Base-by-base conservation (phyloP, 2,113 vertebrate genomes). In the Paradisaea rubra region DNA sequence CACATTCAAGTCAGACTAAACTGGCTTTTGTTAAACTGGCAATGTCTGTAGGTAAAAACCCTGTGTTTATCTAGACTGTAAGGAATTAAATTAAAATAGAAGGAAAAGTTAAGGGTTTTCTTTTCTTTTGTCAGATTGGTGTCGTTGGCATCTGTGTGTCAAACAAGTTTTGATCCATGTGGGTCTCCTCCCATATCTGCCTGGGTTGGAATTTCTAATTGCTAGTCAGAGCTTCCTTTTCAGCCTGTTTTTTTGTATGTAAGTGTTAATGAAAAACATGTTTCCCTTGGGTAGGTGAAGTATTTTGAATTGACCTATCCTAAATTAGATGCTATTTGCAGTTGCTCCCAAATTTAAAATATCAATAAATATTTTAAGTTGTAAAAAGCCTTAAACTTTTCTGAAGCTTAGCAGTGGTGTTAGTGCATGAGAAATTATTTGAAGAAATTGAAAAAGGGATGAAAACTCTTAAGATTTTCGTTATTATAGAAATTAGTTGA, bases 91-190 rank as follows among this genome's bases (percentile, higher is more conserved):
- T 68, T 86, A 45, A 93, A 92, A 80, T 82, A 69, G 81, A 93
- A 95, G 81, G 81, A 87, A 95, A 86, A 92, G 91, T 96, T 94
- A 95, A 96, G 94, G 92, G 95, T 94, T 94, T 91, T 96, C 93
- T 97, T 92, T 93, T 93, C 93, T 96, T 94, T 97, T 95, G 95
- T 95, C 93, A 95, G 96, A 96, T 96, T 94, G 95, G 95, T 96
- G 95, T 97, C 94, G 61, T 92, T 96, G 95, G 96, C 94, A 96
- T 97, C 95, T 97, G 92, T 97, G 94, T 96, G 83, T 95, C 95
- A 92, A 95, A 95, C 93, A 97, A 94, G 94, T 96, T 95, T 97
- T 97, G 95, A 95, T 96, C 95, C 93, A 93, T 97, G 95, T 97
- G 96, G 96, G 79, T 96, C 93, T 95, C 91, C 94, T 97, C 95